A percentile compares a stretch with the other conserved stretches of the same genome.
Conservation (phyloP, 2,888 invertebrate genomes). For the Oligia latruncula region DNA sequence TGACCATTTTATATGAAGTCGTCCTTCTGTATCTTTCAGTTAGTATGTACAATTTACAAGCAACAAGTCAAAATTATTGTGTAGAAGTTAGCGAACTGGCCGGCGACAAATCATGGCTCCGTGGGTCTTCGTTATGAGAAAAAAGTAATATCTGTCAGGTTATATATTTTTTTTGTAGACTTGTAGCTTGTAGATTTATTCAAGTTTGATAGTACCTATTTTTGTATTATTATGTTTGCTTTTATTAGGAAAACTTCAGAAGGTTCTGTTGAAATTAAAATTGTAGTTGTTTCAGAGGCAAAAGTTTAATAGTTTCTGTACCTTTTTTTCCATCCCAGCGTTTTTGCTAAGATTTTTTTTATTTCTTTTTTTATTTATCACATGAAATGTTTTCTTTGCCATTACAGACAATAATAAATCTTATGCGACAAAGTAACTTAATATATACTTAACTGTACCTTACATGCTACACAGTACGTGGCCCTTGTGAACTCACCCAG, state of each 20-base stretch:
- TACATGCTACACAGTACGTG: too few species aligned
- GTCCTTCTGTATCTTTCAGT: slow-evolving; percentile 6
- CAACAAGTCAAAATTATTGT: slow-evolving; percentile 65
- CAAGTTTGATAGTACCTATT: slow-evolving; percentile 7
- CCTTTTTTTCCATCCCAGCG: not conserved
- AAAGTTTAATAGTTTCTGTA: not conserved
- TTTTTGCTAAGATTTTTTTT: not conserved
- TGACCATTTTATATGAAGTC: not conserved
- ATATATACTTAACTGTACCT: too few species aligned
- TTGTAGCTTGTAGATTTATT: slow-evolving; percentile 14
- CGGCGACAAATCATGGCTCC: slow-evolving; percentile 48
- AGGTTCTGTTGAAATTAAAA: slow-evolving; percentile 7
- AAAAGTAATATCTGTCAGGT: slow-evolving; percentile 55
- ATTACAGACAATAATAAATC: too few species aligned
- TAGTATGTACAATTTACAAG: slow-evolving; percentile 44
- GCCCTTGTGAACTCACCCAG: too few species aligned
- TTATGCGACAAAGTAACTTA: too few species aligned
- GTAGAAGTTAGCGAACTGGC: slow-evolving; percentile 45
- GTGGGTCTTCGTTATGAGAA: slow-evolving; percentile 43
- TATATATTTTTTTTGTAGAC: slow-evolving; percentile 21
- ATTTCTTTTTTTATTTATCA: too few species aligned
- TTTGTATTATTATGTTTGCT: slow-evolving; percentile 4
- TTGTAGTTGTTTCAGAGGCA: slow-evolving; percentile 4
- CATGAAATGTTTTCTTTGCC: too few species aligned
- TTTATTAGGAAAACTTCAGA: slow-evolving; percentile 28